Percentiles rank a stretch among this genome's conserved stretches.
Conservation (phyloP, 2,797 vertebrate genomes). For the Crocidura indochinensis region DNA sequence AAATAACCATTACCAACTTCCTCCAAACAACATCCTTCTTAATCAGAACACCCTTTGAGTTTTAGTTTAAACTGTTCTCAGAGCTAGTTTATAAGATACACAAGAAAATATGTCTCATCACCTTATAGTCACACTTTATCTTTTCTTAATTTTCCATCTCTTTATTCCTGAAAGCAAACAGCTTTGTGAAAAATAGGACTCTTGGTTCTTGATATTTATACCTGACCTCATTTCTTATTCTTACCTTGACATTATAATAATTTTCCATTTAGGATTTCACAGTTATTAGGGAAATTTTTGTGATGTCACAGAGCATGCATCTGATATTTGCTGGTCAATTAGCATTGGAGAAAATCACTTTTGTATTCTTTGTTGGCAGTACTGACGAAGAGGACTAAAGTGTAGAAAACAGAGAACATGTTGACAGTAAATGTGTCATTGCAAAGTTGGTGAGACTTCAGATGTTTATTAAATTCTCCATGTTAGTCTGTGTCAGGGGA, state of each 20-base stretch:
- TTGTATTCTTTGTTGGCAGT: slow-evolving; percentile 42
- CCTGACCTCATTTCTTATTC: slow-evolving; percentile 3
- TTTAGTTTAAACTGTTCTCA: slow-evolving; percentile 42
- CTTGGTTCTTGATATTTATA: not conserved
- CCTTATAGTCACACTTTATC: not conserved
- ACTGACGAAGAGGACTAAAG: not conserved
- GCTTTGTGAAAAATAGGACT: not conserved
- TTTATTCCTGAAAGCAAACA: slow-evolving; percentile 11
- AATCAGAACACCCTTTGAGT: not conserved
- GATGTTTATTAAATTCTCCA: slow-evolving; percentile 62
- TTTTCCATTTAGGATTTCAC: not conserved
- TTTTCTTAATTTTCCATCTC: slow-evolving; percentile 51
- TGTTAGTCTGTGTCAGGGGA: slow-evolving; percentile 73
- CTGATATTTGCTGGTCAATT: slow-evolving; percentile 64
- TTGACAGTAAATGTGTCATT: slow-evolving; percentile 74
- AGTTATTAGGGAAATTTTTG: not conserved
- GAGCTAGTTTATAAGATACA: slow-evolving; percentile 11
- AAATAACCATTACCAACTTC: not conserved
- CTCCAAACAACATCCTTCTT: slow-evolving; percentile 27
- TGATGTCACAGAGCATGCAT: slow-evolving; percentile 54
- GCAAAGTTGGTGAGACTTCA: slow-evolving; percentile 72
- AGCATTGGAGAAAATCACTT: slow-evolving; percentile 51
- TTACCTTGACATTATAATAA: not conserved
- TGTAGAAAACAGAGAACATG: not conserved
- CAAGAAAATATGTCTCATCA: slow-evolving; percentile 34